Percentiles rank a stretch among this genome's conserved stretches.
phyloP scores from a whole-genome alignment of 2,113 vertebrate genomes.

The Pheucticus melanocephalus region DNA sequence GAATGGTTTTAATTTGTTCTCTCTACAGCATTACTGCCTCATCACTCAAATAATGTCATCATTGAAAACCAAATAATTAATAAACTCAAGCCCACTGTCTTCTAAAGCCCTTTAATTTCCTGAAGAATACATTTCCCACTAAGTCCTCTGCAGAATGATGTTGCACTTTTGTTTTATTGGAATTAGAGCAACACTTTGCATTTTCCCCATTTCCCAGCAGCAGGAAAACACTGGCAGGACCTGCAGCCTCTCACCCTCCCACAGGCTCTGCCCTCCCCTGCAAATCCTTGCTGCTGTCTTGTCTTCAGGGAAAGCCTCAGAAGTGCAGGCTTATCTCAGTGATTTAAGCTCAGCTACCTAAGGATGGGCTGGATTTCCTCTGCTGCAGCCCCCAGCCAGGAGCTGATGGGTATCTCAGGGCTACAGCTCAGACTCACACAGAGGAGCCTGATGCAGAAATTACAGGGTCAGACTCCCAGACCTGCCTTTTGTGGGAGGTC shows the following conservation, averaged over 20 bases:
- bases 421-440: not conserved
- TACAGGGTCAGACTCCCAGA: constrained; percentile 7
- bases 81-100: not conserved
- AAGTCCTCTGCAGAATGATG: fast-evolving
- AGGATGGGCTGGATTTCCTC: constrained; percentile 28
- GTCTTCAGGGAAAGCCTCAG: not conserved
- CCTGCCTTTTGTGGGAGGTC: not conserved
- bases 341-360: constrained; percentile 47
- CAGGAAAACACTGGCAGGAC: not conserved
- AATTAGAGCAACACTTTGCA: not conserved
- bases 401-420: constrained; percentile 15
- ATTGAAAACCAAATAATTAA: not conserved
- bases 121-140: not conserved
- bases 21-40: fast-evolving
- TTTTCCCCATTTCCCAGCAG: not conserved
- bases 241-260: not conserved
- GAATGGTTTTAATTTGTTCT: not conserved
- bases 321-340: constrained; percentile 36
- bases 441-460: not conserved
- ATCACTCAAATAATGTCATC: not conserved
- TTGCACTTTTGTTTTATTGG: fast-evolving
- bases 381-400: not conserved
- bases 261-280: not conserved
- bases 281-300: not conserved
- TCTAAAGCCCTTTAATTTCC: not conserved